Percentiles rank a stretch among this genome's conserved stretches.
These are phyloP conservation scores for Phylloscopus trochiloides DNA, from an alignment of 2,113 vertebrate species.

Conservation along the genomic window DNA sequence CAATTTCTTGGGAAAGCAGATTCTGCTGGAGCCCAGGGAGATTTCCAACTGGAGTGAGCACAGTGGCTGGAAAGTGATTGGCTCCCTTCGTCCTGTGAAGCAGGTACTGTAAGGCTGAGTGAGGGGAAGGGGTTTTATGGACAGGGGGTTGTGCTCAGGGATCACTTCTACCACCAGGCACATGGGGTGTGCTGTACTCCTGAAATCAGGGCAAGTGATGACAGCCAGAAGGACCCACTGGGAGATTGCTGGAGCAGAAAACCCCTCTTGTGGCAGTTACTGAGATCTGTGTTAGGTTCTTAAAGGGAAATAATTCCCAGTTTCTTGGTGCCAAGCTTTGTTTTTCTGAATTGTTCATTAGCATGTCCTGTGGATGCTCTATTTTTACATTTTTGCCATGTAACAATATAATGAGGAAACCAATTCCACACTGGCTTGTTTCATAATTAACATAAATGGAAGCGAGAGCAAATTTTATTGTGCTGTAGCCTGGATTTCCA, in stretches of 20 bases:
- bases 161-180: not conserved
- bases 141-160: not conserved
- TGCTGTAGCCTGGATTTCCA: not conserved
- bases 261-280: not conserved
- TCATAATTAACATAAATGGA: not conserved
- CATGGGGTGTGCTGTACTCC: not conserved
- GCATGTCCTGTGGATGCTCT: not conserved
- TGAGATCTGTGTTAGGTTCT: not conserved
- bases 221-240: not conserved
- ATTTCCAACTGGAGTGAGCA: slow-evolving; percentile 77
- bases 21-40: slow-evolving; percentile 75
- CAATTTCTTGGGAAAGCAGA: slow-evolving; percentile 82
- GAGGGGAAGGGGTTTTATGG: not conserved
- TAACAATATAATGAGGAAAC: not conserved
- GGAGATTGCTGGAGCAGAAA: not conserved
- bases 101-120: slow-evolving; percentile 68
- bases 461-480: not conserved
- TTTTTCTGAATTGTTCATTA: not conserved
- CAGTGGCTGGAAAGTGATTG: slow-evolving; percentile 83
- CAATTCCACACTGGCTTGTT: not conserved
- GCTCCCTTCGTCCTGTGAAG: slow-evolving; percentile 81
- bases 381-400: not conserved
- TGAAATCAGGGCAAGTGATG: not conserved
- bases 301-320: not conserved
- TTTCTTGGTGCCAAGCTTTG: not conserved